phyloP scores from a whole-genome alignment of 2,888 invertebrate species.

The Masnerella sp. region DNA sequence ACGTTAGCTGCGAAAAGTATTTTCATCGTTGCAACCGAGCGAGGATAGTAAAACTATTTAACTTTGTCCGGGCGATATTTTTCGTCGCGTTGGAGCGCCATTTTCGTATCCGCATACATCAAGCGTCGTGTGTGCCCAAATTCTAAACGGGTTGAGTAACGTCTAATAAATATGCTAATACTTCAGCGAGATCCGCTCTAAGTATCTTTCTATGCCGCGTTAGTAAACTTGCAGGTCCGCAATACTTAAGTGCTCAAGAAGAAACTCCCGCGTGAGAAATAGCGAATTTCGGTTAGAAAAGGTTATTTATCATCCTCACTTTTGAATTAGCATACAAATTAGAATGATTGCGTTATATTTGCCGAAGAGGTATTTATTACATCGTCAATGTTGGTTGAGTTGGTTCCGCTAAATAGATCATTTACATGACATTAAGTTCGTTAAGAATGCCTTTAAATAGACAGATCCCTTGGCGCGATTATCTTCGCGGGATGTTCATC shows the following conservation, averaged over 20 bases:
- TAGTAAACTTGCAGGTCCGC: constrained; percentile 29
- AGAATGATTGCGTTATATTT: not conserved
- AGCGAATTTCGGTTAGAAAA: constrained; percentile 29
- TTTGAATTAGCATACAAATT: constrained; percentile 5
- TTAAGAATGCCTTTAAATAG: no score
- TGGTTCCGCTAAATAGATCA: no score
- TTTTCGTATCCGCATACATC: constrained; percentile 20
- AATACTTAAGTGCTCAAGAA: constrained; percentile 32
- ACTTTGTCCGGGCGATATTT: constrained; percentile 35
- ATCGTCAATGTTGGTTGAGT: no score
- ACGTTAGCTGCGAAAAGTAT: constrained; percentile 24
- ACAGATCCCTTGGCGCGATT: no score
- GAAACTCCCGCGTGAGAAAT: constrained; percentile 39
- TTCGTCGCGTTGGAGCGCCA: constrained; percentile 8
- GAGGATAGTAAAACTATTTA: constrained; percentile 28
- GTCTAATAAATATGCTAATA: constrained; percentile 60
- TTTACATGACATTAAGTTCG: no score
- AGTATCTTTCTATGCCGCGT: constrained; percentile 35
- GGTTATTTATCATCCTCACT: constrained; percentile 28
- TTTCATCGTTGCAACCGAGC: constrained; percentile 27
- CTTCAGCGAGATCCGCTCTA: constrained; percentile 27
- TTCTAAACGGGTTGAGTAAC: constrained; percentile 52
- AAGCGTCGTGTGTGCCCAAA: constrained; percentile 17
- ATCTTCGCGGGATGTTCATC: no score
- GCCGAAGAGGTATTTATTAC: no score